phyloP scores from a whole-genome alignment of 2,113 vertebrate species.

The Mohoua ochrocephala region DNA sequence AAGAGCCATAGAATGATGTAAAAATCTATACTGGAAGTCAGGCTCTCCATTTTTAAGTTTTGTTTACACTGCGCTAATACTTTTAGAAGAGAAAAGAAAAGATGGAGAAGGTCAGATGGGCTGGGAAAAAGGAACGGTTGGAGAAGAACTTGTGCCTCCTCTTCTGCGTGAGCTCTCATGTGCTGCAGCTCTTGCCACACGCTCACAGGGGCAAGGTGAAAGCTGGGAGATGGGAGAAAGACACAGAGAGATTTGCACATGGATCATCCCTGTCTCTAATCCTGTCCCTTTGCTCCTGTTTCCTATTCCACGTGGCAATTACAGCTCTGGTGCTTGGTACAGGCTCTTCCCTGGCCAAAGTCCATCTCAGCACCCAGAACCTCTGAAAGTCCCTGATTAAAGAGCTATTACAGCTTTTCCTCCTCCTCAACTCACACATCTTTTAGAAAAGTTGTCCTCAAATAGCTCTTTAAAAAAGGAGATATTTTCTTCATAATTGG shows the following conservation, averaged over 20 bases:
- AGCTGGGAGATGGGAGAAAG: not conserved
- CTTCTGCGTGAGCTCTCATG: fast-evolving
- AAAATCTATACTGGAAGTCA: not conserved
- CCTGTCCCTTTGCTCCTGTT: not conserved
- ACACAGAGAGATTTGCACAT: not conserved
- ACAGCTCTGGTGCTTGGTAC: no score
- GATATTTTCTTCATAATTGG: not conserved
- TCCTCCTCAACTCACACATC: not conserved
- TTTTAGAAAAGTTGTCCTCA: not conserved
- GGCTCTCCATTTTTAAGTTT: not conserved
- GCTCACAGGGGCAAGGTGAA: not conserved
- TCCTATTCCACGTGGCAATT: not conserved
- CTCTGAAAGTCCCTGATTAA: not conserved
- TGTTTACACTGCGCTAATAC: not conserved
- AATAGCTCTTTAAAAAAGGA: not conserved
- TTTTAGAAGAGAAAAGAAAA: not conserved
- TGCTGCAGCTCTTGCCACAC: not conserved
- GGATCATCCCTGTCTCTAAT: not conserved
- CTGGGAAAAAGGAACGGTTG: not conserved
- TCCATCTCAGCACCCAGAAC: not conserved
- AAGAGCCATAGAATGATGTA: not conserved
- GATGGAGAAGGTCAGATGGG: not conserved
- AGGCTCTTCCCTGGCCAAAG: not conserved
- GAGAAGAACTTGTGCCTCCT: not conserved
- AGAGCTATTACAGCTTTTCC: not conserved